Base-by-base conservation (phyloP, 2,797 vertebrate genomes). In the Urophycis tenuis region DNA sequence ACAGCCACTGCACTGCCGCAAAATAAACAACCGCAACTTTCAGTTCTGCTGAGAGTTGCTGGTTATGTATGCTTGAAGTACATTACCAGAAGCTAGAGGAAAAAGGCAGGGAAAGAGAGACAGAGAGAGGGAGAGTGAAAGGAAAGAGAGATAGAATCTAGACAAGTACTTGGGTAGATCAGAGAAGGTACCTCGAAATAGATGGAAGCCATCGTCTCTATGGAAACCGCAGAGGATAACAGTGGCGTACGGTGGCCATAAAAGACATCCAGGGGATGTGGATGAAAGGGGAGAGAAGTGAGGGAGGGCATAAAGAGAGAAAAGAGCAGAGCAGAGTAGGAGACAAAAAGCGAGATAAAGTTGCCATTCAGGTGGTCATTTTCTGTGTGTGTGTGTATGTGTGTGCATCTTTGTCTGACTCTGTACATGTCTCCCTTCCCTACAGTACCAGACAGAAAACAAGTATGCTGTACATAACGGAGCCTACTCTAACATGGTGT, bases 201-300 rank as follows among this genome's bases (percentile, higher is more conserved):
- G 90, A 91, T n/a, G 78, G 87, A 84, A 91, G 89, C 83, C 84
- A 84, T 88, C 75, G 90, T 92, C 89, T 88, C 91, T 87, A 92
- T 92, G 91, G 91, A 90, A 91, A 92, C 91, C 82, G 74, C 78
- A 78, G 88, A 85, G 83, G 22, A 88, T 89, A 89, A 90, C 88
- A 85, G 87, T 85, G 85, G 84, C 86, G 80, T 84, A 81, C 85
- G 75, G 53, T 82, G 79, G 84, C 87, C 84, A 84, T 89, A 83
- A 87, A 89, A 91, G 87, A 89, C 86, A 85, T 90, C 89, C 82
- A 84, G 84, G 85, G 87, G 88, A 91, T 71, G 85, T 85, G 87
- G 86, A 91, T 88, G 85, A 89, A 89, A 88, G 88, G 80, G 78
- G 80, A 79, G 71, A 31, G 78, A 83, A 77, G 81, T 79, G 73